A percentile compares a stretch with the other conserved stretches of the same genome.
Conservation (phyloP, 2,888 invertebrate species). For the Cheilosia vulpina region DNA sequence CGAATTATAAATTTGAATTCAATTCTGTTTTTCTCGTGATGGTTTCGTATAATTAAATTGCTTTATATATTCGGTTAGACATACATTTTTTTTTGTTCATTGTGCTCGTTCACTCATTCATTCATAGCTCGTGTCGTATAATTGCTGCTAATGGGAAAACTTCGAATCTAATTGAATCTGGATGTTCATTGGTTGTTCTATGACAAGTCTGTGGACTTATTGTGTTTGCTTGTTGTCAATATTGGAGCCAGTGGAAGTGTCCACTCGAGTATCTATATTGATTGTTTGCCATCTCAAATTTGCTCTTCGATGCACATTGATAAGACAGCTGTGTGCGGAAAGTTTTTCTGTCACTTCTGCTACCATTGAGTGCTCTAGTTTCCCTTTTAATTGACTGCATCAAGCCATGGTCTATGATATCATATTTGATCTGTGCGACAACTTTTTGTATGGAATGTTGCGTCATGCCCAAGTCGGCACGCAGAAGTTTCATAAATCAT, state of each 20-base stretch:
- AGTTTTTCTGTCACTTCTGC: no score
- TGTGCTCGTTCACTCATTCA: neutral
- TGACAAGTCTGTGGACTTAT: constrained; percentile 18
- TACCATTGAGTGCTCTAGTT: no score
- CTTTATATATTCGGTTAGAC: neutral
- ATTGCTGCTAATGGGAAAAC: constrained; percentile 16
- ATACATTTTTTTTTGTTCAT: neutral
- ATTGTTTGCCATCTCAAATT: neutral
- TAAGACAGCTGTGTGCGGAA: no score
- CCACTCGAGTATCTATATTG: neutral
- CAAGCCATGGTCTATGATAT: no score
- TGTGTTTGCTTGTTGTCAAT: neutral
- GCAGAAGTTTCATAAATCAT: no score
- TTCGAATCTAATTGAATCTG: constrained; percentile 4
- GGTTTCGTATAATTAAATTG: neutral
- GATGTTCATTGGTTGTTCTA: neutral
- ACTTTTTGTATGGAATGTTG: no score
- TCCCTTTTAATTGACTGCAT: no score
- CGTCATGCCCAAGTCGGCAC: no score
- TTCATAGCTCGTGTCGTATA: constrained; percentile 13
- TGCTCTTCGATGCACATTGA: no score
- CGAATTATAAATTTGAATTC: no score
- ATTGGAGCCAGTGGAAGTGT: neutral
- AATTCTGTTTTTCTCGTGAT: no score
- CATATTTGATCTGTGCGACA: no score